Evolutionary conservation across 2,797 vertebrate genomes (phyloP).

Genomic region (Sternarchorhynchus goeldii): DNA sequence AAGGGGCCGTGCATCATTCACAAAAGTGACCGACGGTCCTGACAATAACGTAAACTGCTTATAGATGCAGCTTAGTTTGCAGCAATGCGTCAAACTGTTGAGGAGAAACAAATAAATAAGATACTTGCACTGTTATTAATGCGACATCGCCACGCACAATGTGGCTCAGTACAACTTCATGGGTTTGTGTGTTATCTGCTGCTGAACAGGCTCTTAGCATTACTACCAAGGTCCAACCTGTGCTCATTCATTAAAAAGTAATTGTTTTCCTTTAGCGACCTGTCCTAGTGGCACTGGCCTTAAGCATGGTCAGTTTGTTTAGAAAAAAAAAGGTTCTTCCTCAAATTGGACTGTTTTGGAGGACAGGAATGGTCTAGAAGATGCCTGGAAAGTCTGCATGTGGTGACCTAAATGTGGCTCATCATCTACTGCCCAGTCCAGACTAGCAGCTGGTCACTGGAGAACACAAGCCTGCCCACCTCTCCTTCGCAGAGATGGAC

Average conservation of each 20-base stretch:
- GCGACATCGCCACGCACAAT: not conserved
- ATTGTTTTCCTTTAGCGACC: constrained; percentile 8
- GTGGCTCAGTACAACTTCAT: not conserved
- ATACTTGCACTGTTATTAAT: not conserved
- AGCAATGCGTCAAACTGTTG: not conserved
- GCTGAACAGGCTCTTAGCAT: not conserved
- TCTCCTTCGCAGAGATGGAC: not conserved
- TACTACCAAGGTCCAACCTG: not conserved
- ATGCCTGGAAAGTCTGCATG: not conserved
- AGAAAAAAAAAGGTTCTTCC: not conserved
- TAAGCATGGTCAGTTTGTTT: not conserved
- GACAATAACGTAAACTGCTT: not conserved
- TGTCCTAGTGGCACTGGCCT: not conserved
- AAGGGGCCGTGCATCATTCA: no score
- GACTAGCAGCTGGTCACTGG: constrained; percentile 35
- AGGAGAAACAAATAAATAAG: not conserved
- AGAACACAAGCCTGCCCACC: not conserved
- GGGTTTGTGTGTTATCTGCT: constrained; percentile 1
- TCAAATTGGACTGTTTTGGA: constrained; percentile 8
- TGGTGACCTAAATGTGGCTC: constrained; percentile 42
- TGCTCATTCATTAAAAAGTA: constrained; percentile 8
- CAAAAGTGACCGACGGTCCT: not conserved
- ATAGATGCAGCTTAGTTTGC: constrained; percentile 4
- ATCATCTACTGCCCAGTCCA: constrained; percentile 31
- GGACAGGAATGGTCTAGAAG: not conserved